Conservation (phyloP, 2,113 vertebrate genomes). For the Columbina picui region DNA sequence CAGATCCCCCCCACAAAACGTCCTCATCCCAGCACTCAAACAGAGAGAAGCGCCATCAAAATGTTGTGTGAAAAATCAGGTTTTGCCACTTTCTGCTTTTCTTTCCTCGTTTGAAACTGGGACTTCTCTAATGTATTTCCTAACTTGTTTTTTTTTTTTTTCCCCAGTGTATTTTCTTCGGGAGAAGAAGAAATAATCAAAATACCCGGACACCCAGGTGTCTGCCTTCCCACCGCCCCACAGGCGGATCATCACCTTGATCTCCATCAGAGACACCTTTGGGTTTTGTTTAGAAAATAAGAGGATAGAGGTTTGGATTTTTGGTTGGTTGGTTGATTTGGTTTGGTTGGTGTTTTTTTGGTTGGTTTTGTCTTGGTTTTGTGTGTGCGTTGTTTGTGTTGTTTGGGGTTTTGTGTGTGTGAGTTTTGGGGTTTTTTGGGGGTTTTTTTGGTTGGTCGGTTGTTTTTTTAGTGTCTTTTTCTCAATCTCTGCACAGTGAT, state of each 20-base stretch:
- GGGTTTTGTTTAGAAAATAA: not conserved
- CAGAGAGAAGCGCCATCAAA: not conserved
- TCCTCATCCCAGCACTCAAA: not conserved
- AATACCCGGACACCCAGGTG: not conserved
- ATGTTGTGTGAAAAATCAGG: not conserved
- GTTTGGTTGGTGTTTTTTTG: no score
- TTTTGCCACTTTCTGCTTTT: not conserved
- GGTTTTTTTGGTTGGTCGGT: no score
- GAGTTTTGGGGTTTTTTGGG: no score
- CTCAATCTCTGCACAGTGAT: not conserved
- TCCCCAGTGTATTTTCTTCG: not conserved
- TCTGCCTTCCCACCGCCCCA: not conserved
- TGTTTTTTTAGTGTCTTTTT: no score
- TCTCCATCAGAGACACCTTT: not conserved
- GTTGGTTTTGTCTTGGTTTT: no score
- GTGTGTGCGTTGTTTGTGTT: no score
- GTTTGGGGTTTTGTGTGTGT: no score
- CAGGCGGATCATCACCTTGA: not conserved
- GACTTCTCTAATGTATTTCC: not conserved
- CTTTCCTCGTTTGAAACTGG: not conserved
- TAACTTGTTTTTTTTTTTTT: not conserved
- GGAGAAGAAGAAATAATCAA: not conserved
- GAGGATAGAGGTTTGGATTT: not conserved
- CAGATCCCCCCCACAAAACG: accelerated
- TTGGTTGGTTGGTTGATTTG: no score